Evolutionary conservation across 2,888 invertebrate genomes (phyloP), one percentile per base, ranked within the genome.

Genomic region (Polydrusus pterygomalis): DNA sequence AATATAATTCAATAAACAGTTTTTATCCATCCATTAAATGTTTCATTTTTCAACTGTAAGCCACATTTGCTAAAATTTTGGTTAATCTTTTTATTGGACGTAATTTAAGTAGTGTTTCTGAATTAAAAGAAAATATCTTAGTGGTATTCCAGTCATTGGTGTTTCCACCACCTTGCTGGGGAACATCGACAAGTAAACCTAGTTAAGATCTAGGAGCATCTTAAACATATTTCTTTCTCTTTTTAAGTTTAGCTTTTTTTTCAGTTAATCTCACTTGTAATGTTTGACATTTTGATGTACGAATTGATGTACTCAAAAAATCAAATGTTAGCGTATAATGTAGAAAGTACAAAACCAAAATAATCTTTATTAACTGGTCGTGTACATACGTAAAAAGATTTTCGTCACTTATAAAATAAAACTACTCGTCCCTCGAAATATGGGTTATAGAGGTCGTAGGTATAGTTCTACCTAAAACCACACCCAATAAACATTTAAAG

Each of bases 21-120:
- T 54, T 17, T n/a, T 54, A 17, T 54, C 54, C 17, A 54, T 15
- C 17, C 18, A 18, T 54, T 54, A 17, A 54, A 54, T 17, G 10
- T 3, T 15, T 54, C 54, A 10, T 18, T 10, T 6, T 54, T 54
- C 15, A 54, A 15, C 3, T 3, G 54, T 17, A 17, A 54, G 10
- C n/a, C n/a, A n/a, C n/a, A 54, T 15, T 18, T 18, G 18, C 17
- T 54, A 54, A 54, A 54, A 54, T 54, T 11, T 54, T 54, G 17
- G 18, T 3, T 6, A 54, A 54, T 54, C 18, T 54, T 54, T 54
- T n/a, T 15, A 54, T 54, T n/a, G 17, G 15, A 15, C 18, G 10
- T 10, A 54, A 15, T 10, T 54, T 18, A 18, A 54, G 3, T 25
- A 9, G 11, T 9, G 56, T 56, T 56, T 18, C 56, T 6, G 56